Evolutionary conservation across 2,888 invertebrate species (phyloP).

Genomic region (Alentia gelatinosa): DNA sequence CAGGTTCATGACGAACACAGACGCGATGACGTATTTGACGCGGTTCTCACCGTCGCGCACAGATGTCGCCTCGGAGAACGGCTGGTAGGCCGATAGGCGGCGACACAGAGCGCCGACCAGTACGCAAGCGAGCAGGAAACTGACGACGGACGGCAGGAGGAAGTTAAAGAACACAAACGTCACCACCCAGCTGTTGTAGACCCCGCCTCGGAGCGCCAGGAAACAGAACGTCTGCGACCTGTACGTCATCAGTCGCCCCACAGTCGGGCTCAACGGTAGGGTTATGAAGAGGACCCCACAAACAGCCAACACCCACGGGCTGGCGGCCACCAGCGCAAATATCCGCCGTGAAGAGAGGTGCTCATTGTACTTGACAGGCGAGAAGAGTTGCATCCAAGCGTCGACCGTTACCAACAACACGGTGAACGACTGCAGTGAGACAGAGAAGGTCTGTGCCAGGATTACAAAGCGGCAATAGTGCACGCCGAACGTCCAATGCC

Average conservation of each 20-base stretch:
- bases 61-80: not conserved
- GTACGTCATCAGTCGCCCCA: not conserved
- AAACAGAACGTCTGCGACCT: not conserved
- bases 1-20: conserved; percentile 17
- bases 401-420: not conserved
- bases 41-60: not conserved
- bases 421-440: conserved; percentile 27
- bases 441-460: conserved; percentile 28
- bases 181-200: not conserved
- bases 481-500: conserved; percentile 16
- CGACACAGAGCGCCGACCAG: conserved; percentile 4
- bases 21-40: not conserved
- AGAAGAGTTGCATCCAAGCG: conserved; percentile 13
- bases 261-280: not conserved
- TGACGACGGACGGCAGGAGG: not conserved
- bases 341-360: not conserved
- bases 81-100: conserved; percentile 4
- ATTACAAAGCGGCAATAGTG: conserved; percentile 24
- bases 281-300: not conserved
- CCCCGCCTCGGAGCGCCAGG: not conserved
- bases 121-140: not conserved
- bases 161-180: not conserved
- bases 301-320: not conserved
- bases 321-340: not conserved
- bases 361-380: conserved; percentile 10